Evolutionary conservation across 2,797 vertebrate genomes (phyloP), one percentile per base, ranked within the genome.

Genomic region (Muscicapa comitata): DNA sequence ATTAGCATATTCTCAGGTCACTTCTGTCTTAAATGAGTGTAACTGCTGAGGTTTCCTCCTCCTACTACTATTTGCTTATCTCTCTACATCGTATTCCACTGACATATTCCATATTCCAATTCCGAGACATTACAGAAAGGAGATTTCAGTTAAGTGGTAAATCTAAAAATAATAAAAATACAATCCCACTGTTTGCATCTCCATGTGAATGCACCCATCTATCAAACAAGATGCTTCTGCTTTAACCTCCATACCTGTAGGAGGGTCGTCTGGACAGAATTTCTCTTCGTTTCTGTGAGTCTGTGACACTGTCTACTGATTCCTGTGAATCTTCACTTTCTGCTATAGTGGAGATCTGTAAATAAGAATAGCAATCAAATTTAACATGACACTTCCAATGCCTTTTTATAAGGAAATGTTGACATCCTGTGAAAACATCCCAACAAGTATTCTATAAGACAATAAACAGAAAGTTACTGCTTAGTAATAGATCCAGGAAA

Each of bases 321-420:
- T 99, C 99, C 96, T 99, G 99, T 53, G 99, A 99, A 97, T 99
- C 99, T 97, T 99, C 99, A 50, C 99, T 99, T 98, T 99, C 99
- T 85, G 98, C 99, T 97, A 99, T 99, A 68, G 99, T 99, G 57
- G 99, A 99, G 96, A 99, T 99, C 99, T 99, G 97, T 78, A 97
- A 98, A 92, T 73, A 97, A 98, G 91, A 92, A 88, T 62, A 96
- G 57, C 95, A 96, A 92, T 85, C 70, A 95, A 92, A 92, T 87
- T 97, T 86, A 95, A 57, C n/a, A 80, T 20, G 65, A 55, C 12
- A 26, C 5, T 81, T 73, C 21, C 63, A 84, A 4, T 43, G 33
- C 17, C 89, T 91, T 86, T 61, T 42, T 87, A 78, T 70, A 84
- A 93, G 79, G 82, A 94, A 73, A 61, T 63, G 63, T 1, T 86